Percentiles rank a stretch among this genome's conserved stretches.
Evolutionary conservation across 2,797 vertebrate species (phyloP).

Genomic region (Chloroceryle inda): DNA sequence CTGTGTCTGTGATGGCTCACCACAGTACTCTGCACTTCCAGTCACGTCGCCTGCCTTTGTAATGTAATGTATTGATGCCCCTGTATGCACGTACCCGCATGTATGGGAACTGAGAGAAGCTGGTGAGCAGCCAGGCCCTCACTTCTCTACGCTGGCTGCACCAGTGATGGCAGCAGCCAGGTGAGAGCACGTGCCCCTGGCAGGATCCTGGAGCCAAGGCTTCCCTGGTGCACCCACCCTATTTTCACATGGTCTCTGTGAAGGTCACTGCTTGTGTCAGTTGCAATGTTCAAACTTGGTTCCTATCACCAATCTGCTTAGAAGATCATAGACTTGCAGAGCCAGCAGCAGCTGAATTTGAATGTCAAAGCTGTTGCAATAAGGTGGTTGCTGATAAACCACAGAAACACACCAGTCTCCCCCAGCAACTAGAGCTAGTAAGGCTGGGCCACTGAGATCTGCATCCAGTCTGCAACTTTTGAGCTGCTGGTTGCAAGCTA

Average conservation of each 20-base stretch:
- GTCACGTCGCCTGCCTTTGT: background rate
- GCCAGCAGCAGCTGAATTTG: background rate
- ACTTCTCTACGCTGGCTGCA: fast-evolving
- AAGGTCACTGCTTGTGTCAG: background rate
- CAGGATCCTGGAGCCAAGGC: background rate
- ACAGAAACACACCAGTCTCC: background rate
- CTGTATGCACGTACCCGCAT: background rate
- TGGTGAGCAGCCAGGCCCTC: background rate
- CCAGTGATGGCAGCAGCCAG: background rate
- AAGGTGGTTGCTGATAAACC: background rate
- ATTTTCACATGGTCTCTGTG: background rate
- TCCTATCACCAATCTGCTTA: background rate
- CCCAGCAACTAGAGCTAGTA: background rate
- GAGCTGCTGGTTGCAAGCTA: background rate
- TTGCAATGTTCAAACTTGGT: background rate
- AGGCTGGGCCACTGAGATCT: background rate
- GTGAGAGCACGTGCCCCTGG: background rate
- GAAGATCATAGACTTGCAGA: background rate
- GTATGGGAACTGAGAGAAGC: background rate
- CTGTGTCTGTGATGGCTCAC: background rate
- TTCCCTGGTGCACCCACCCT: background rate
- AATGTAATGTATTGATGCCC: background rate
- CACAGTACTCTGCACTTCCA: background rate
- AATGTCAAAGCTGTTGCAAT: background rate
- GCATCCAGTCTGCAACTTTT: background rate